Percentiles rank a stretch among this genome's conserved stretches.
These are phyloP conservation scores for Lordiphosa andalusiaca DNA, from an alignment of 2,888 invertebrate species.

Conservation along the genomic window DNA sequence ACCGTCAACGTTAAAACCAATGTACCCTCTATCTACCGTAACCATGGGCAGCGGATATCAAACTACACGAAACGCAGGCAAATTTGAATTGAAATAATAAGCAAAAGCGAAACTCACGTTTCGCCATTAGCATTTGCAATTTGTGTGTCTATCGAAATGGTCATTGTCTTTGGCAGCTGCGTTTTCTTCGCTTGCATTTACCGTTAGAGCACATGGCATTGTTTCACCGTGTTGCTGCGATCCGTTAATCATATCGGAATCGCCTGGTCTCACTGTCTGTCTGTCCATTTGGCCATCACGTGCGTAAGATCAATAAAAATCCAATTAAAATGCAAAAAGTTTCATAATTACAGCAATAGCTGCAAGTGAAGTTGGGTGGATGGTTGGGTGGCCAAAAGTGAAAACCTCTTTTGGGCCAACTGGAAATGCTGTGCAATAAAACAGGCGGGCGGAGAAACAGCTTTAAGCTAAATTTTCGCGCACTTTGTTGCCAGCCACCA, in stretches of 20 bases:
- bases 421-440: conserved; percentile 52
- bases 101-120: conserved; percentile 62
- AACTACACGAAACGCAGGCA: conserved; percentile 37
- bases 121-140: conserved; percentile 60
- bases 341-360: conserved; percentile 59
- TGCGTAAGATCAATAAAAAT: conserved; percentile 71
- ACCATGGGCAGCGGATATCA: neutral
- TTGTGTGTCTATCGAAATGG: conserved; percentile 25
- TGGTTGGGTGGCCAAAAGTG: conserved; percentile 35
- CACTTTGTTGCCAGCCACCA: conserved; percentile 39
- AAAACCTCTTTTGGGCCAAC: conserved; percentile 41
- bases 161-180: conserved; percentile 44
- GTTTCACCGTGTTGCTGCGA: conserved; percentile 13
- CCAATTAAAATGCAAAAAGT: conserved; percentile 70
- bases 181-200: conserved; percentile 14
- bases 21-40: conserved; percentile 5
- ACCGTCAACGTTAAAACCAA: neutral
- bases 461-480: conserved; percentile 37
- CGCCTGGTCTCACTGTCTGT: conserved; percentile 12
- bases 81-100: conserved; percentile 56
- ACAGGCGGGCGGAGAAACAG: conserved; percentile 28
- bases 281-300: conserved; percentile 47
- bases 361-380: neutral
- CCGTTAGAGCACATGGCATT: conserved; percentile 44
- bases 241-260: conserved; percentile 37